phyloP scores from a whole-genome alignment of 2,888 invertebrate species.

The Fabriciana adippe region DNA sequence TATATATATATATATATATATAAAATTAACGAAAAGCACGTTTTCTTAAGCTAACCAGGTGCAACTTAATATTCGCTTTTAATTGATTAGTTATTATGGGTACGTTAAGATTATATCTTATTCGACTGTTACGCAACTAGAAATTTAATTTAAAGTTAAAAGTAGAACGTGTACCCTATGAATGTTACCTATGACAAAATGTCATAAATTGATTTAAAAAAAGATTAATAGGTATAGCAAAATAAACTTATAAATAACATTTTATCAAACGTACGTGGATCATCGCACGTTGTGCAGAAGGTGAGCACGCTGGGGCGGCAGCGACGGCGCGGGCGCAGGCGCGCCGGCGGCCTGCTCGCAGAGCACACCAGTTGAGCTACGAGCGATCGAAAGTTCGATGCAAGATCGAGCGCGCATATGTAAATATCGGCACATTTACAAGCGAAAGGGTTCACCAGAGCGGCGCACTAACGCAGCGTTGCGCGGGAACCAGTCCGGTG shows the following conservation, averaged over 20 bases:
- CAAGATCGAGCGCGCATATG: constrained; percentile 80
- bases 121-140: constrained; percentile 35
- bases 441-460: constrained; percentile 83
- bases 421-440: constrained; percentile 83
- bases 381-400: constrained; percentile 81
- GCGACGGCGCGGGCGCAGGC: constrained; percentile 45
- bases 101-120: constrained; percentile 25
- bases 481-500: constrained; percentile 85
- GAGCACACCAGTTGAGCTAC: constrained; percentile 64
- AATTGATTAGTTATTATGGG: constrained; percentile 18
- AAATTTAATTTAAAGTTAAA: constrained; percentile 28
- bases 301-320: constrained; percentile 67
- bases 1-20: too few relatives aligned
- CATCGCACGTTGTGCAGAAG: constrained; percentile 73
- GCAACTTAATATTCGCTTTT: too few relatives aligned
- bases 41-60: too few relatives aligned
- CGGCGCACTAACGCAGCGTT: constrained; percentile 81
- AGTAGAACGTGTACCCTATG: neutral
- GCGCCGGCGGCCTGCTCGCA: constrained; percentile 57
- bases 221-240: neutral
- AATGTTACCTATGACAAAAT: neutral
- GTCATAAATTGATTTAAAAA: neutral
- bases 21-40: too few relatives aligned
- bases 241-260: constrained; percentile 1
- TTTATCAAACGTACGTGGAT: constrained; percentile 68